Percentiles rank a stretch among this genome's conserved stretches.
Evolutionary conservation across 2,797 vertebrate genomes (phyloP).

Genomic region (Spatula clypeata): DNA sequence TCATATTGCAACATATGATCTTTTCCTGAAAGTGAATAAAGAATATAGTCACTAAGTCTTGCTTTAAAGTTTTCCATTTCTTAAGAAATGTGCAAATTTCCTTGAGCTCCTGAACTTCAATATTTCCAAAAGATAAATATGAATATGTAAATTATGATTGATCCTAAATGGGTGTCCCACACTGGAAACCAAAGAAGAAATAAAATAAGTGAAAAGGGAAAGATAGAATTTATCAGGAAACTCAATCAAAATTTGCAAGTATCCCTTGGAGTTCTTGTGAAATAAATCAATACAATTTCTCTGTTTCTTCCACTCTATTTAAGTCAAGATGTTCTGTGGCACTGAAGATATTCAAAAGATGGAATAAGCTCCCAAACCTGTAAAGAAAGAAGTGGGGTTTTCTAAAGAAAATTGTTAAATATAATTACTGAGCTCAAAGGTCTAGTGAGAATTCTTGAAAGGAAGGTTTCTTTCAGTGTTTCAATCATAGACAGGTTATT

Average conservation of each 20-base stretch:
- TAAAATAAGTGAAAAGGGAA: not conserved
- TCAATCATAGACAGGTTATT: not conserved
- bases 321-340: not conserved
- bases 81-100: not conserved
- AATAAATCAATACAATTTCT: not conserved
- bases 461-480: not conserved
- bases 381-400: not conserved
- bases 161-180: not conserved
- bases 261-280: not conserved
- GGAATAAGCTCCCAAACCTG: not conserved
- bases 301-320: not conserved
- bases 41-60: not conserved
- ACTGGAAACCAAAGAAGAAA: not conserved
- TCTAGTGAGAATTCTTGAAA: not conserved
- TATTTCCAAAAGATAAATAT: not conserved
- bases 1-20: fast-evolving
- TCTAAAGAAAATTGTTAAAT: not conserved
- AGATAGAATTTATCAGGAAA: not conserved
- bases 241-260: not conserved
- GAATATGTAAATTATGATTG: not conserved
- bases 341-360: not conserved
- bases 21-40: not conserved
- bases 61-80: not conserved
- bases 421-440: not conserved
- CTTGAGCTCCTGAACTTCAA: not conserved